These are phyloP conservation scores for Sphaeramia orbicularis DNA, from an alignment of 2,797 vertebrate genomes.

Conservation along the genomic window DNA sequence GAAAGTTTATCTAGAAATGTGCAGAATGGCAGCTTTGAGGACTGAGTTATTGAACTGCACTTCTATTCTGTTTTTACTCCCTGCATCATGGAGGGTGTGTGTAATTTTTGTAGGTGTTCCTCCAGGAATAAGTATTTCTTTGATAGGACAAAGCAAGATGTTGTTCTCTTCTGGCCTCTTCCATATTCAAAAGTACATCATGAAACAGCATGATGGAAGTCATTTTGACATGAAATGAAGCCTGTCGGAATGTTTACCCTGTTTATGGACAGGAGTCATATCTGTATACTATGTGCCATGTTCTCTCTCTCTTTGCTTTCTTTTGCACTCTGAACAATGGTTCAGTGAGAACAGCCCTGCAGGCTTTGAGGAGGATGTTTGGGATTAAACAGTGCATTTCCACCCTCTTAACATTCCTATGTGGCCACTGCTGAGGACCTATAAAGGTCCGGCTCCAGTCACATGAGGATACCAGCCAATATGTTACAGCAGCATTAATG, in stretches of 20 bases:
- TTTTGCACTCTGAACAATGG: conserved; percentile 50
- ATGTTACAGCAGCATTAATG: conserved; percentile 1
- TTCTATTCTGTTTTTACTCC: no score
- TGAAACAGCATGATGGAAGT: no score
- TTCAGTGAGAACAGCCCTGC: conserved; percentile 49
- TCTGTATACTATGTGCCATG: neutral
- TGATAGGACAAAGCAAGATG: no score
- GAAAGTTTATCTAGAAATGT: no score
- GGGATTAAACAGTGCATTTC: conserved; percentile 65
- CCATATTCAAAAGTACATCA: no score
- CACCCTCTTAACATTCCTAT: conserved; percentile 79
- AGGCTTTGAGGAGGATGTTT: conserved; percentile 51
- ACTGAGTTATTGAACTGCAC: no score
- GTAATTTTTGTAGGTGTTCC: no score
- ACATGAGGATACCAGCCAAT: conserved; percentile 21
- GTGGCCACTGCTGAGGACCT: conserved; percentile 45
- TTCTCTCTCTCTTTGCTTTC: neutral
- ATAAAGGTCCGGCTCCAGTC: conserved; percentile 12
- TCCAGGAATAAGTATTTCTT: no score
- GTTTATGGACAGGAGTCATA: neutral
- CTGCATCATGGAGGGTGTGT: no score
- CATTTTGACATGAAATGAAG: neutral
- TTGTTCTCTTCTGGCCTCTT: no score
- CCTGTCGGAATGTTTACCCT: neutral
- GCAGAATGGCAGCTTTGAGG: no score